These are phyloP conservation scores for Drosophila ambigua DNA, from an alignment of 1,140 invertebrate genomes.

Conservation along the genomic window DNA sequence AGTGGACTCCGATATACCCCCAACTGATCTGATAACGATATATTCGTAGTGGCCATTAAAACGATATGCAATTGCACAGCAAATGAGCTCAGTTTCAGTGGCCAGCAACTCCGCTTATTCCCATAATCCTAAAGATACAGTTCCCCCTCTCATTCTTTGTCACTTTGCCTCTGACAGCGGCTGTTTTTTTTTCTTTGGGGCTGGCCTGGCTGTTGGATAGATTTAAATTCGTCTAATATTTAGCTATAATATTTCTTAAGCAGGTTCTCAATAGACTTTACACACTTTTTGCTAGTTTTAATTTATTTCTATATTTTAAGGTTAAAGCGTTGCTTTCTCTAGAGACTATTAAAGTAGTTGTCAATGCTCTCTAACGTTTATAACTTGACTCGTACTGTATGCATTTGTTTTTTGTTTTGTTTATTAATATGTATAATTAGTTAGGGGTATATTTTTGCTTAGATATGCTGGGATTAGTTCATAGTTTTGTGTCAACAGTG, in stretches of 20 bases:
- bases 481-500: conserved; percentile 67
- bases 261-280: conserved; percentile 51
- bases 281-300: conserved; percentile 30
- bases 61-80: conserved; percentile 22
- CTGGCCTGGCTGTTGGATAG: conserved; percentile 25
- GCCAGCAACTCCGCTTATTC: conserved; percentile 29
- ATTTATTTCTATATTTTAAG: conserved; percentile 14
- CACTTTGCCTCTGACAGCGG: conserved; percentile 27
- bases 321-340: conserved; percentile 59
- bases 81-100: conserved; percentile 26
- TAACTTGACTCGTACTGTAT: conserved; percentile 26
- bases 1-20: conserved; percentile 51
- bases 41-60: conserved; percentile 35
- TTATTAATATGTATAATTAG: conserved; percentile 27
- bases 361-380: conserved; percentile 60
- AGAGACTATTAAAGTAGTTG: conserved; percentile 64
- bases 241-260: conserved; percentile 66
- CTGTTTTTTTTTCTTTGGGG: not conserved
- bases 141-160: conserved; percentile 5
- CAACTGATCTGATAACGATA: conserved; percentile 62
- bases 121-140: conserved; percentile 26
- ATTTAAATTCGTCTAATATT: conserved; percentile 78
- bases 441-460: conserved; percentile 43
- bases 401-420: conserved; percentile 23
- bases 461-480: conserved; percentile 59